Evolutionary conservation across 2,888 invertebrate genomes (phyloP), one percentile per base, ranked within the genome.

Genomic region (Xanthorhoe spadicearia): DNA sequence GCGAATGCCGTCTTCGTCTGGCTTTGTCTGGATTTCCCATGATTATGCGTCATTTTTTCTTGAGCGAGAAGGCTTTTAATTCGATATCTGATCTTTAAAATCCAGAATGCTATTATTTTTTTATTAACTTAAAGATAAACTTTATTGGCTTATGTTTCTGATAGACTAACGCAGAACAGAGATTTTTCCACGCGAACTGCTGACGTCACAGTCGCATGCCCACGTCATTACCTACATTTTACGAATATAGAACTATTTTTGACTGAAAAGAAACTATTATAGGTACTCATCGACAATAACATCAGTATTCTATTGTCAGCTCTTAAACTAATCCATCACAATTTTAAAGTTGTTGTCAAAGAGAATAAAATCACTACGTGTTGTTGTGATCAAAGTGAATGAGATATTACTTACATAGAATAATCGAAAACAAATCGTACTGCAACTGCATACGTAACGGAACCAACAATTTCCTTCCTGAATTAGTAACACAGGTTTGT

Each of bases 11-110:
- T 89, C 89, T 89, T 85, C 88, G 88, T 87, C 90, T 88, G 79
- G 84, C 90, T 87, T 89, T 87, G 89, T 89, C 89, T 88, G 91
- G 90, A 85, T 89, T 91, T 90, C 83, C 90, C 92, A 77, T 89
- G 87, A 88, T 87, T 89, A 88, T 87, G 86, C 90, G 89, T 90
- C 89, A 88, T 84, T 85, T 89, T 87, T 83, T 79, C 63, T 66
- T 66, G 67, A 71, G 64, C 73, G 74, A 74, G 64, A 66, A 71
- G 69, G 13, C 49, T 52, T 66, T 48, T 63, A 38, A 69, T 69
- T 69, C 53, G 56, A 56, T 65, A 15, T 53, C 52, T 62, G 48
- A 61, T 50, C 38, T 2, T 43, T 10, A 59, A 48, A 3, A 8
- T 48, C 48, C 6, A 8, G 2, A 15, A 48, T 13, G 15, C 0